Conservation (phyloP, 2,797 vertebrate genomes). For the Melanotaenia pygmaea region DNA sequence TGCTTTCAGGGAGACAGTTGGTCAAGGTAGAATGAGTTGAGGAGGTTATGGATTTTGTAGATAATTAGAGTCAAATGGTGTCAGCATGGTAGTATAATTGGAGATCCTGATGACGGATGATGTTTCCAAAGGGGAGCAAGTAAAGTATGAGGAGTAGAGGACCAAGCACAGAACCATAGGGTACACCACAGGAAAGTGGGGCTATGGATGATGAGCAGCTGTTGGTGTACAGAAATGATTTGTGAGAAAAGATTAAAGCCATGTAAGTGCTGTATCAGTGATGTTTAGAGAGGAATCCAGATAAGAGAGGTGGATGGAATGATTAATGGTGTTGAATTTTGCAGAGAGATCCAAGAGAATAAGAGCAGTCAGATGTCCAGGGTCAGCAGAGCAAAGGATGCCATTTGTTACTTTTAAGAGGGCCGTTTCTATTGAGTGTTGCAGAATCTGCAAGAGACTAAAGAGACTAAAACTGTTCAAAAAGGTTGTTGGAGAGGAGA, state of each 20-base stretch:
- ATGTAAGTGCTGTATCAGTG: slow-evolving; percentile 1
- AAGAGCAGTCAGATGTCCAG: no score
- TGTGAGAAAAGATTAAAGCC: neutral
- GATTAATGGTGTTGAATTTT: neutral
- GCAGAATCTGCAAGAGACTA: no score
- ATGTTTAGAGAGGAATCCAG: slow-evolving; percentile 7
- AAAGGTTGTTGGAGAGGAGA: no score
- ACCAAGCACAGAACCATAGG: neutral
- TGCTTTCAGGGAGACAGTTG: no score
- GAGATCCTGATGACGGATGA: neutral
- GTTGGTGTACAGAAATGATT: neutral
- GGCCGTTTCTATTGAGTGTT: no score
- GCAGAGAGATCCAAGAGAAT: no score
- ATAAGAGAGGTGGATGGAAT: neutral
- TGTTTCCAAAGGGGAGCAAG: neutral
- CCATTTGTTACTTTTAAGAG: no score
- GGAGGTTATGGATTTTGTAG: neutral
- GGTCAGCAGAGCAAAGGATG: no score
- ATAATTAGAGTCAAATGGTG: neutral
- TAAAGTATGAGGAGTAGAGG: neutral
- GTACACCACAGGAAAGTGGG: neutral
- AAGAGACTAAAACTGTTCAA: no score
- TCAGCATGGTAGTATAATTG: neutral
- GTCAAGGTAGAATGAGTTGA: neutral
- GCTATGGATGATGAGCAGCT: neutral